phyloP scores from a whole-genome alignment of 1,140 invertebrate species.

The Drosophila leontia region DNA sequence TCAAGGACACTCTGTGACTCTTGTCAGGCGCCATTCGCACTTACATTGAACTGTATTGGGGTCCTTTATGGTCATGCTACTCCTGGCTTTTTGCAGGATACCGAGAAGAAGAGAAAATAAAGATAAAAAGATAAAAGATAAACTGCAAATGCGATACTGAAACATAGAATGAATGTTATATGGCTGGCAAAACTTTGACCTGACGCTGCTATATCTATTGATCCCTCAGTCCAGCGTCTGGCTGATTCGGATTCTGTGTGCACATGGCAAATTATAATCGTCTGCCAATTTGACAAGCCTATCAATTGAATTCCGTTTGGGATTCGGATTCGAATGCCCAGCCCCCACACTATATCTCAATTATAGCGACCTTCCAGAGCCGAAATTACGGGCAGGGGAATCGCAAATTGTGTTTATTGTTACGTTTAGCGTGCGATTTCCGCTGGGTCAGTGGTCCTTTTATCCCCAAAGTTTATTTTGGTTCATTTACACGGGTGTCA shows the following conservation, averaged over 20 bases:
- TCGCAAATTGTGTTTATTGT: slow-evolving; percentile 71
- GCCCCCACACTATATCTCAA: slow-evolving; percentile 40
- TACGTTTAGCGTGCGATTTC: slow-evolving; percentile 50
- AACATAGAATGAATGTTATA: slow-evolving; percentile 18
- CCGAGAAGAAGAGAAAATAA: not conserved
- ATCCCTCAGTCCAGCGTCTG: slow-evolving; percentile 11
- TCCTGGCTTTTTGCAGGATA: not conserved
- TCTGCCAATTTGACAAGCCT: slow-evolving; percentile 71
- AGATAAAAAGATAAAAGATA: slow-evolving; percentile 17
- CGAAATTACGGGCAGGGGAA: slow-evolving; percentile 18
- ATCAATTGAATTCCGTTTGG: slow-evolving; percentile 68
- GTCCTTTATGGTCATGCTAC: slow-evolving; percentile 24
- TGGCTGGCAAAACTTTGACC: slow-evolving; percentile 49
- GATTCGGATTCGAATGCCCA: slow-evolving; percentile 23
- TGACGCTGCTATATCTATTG: slow-evolving; percentile 20
- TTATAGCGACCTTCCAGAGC: slow-evolving; percentile 32
- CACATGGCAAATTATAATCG: slow-evolving; percentile 70
- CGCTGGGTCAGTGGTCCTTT: slow-evolving; percentile 16
- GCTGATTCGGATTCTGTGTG: slow-evolving; percentile 24
- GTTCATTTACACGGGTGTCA: slow-evolving; percentile 11
- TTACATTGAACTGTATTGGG: slow-evolving; percentile 40
- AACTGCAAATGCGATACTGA: slow-evolving; percentile 40
- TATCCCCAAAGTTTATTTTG: slow-evolving; percentile 34
- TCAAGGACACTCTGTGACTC: slow-evolving; percentile 54
- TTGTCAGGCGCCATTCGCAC: slow-evolving; percentile 43